These are phyloP conservation scores for Autographa pulchrina DNA, from an alignment of 2,888 invertebrate genomes.

Conservation along the genomic window DNA sequence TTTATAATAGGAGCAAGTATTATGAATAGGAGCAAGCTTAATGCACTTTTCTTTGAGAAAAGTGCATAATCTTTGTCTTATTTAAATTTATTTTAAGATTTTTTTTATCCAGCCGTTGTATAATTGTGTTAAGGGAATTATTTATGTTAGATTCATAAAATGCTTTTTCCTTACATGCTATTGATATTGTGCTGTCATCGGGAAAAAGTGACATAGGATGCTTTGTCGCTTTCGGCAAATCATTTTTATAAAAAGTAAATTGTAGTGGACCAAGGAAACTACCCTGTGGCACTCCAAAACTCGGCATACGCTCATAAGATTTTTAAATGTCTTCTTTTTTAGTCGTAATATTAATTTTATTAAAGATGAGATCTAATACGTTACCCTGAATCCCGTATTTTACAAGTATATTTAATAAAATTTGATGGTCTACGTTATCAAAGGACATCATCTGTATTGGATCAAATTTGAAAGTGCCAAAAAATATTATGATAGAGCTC, in stretches of 20 bases:
- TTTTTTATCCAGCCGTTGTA: slow-evolving; percentile 1
- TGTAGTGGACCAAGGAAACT: slow-evolving; percentile 10
- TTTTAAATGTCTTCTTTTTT: slow-evolving; percentile 1
- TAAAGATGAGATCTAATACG: slow-evolving; percentile 3
- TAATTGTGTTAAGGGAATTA: background rate
- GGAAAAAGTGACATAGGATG: slow-evolving; percentile 11
- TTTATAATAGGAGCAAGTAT: too few species aligned
- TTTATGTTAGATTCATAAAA: too few species aligned
- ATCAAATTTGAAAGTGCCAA: too few species aligned
- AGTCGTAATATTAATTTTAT: slow-evolving; percentile 3
- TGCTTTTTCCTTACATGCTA: background rate
- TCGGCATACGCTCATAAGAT: background rate
- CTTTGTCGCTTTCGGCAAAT: background rate
- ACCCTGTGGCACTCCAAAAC: too few species aligned
- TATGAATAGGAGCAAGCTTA: too few species aligned
- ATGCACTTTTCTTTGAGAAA: background rate
- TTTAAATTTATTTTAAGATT: slow-evolving; percentile 9
- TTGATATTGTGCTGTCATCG: slow-evolving; percentile 5
- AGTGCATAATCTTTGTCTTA: background rate
- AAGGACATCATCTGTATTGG: background rate
- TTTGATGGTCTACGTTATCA: slow-evolving; percentile 13
- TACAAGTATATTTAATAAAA: slow-evolving; percentile 10
- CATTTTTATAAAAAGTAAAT: slow-evolving; percentile 3
- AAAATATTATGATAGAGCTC: too few species aligned
- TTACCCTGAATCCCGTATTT: slow-evolving; percentile 5